phyloP scores from a whole-genome alignment of 2,797 vertebrate genomes.

The Helicolenus hilgendorfi region DNA sequence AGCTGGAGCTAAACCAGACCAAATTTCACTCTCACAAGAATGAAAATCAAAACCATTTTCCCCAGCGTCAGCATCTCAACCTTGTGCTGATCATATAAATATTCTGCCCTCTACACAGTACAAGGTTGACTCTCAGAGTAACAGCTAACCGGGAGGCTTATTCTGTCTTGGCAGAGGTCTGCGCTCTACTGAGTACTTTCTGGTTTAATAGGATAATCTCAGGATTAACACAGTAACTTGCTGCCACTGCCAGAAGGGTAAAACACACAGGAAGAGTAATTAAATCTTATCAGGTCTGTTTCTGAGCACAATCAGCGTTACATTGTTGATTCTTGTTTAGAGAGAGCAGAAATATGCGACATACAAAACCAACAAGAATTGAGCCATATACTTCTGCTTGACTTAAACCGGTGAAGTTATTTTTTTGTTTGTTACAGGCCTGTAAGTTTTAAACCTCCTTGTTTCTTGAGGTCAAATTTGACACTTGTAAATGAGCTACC shows the following conservation, averaged over 20 bases:
- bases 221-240: conserved; percentile 19
- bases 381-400: background rate
- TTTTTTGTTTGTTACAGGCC: background rate
- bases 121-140: background rate
- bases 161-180: background rate
- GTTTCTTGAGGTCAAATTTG: background rate
- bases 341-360: background rate
- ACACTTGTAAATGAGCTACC: conserved; percentile 80
- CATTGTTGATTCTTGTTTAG: background rate
- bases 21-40: background rate
- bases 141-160: background rate
- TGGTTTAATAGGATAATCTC: conserved; percentile 29
- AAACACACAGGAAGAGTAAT: conserved; percentile 1
- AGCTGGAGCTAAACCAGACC: background rate
- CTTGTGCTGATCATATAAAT: background rate
- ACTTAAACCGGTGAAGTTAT: background rate
- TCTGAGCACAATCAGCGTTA: background rate
- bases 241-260: background rate
- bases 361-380: background rate
- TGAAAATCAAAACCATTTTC: background rate
- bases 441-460: background rate
- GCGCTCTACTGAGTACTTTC: background rate
- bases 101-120: background rate
- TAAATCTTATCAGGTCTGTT: background rate
- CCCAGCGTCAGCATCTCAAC: background rate